A percentile compares a stretch with the other conserved stretches of the same genome.
phyloP scores from a whole-genome alignment of 2,113 vertebrate genomes.

The Addax nasomaculatus region DNA sequence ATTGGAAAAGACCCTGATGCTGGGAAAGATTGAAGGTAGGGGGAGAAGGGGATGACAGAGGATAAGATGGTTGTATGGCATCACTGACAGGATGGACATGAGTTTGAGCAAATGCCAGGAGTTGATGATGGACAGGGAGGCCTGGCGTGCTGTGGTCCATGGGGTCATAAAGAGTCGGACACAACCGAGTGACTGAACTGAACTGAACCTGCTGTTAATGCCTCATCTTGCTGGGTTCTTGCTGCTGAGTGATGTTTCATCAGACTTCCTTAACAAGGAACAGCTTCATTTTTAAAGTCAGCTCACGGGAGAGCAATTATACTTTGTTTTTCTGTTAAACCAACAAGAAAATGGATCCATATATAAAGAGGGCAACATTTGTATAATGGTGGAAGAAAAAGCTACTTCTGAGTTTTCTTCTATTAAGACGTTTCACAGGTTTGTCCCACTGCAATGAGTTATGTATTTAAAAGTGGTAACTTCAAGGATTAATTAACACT shows the following conservation, averaged over 20 bases:
- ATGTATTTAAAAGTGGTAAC: not conserved
- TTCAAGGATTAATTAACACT: not conserved
- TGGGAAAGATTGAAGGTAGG: not conserved
- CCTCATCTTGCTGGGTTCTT: not conserved
- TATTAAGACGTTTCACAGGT: not conserved
- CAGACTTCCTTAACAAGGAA: not conserved
- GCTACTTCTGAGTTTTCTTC: not conserved
- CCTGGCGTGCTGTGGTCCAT: not conserved
- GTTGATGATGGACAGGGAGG: not conserved
- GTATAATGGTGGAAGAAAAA: not conserved
- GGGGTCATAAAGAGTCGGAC: not conserved
- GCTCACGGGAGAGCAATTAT: not conserved
- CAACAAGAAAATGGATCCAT: not conserved
- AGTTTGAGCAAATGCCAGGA: not conserved
- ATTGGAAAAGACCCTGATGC: not conserved
- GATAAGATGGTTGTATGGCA: not conserved
- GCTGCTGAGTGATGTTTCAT: not conserved
- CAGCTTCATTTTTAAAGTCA: not conserved
- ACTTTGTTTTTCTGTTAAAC: constrained; percentile 12
- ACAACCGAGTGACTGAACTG: not conserved
- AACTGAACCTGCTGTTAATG: not conserved
- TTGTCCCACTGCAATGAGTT: not conserved
- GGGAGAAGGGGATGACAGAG: not conserved
- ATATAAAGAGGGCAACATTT: not conserved
- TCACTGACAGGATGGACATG: not conserved